Percentiles rank a stretch among this genome's conserved stretches.
Evolutionary conservation across 37 sponge, comb jelly and placozoan genomes (phyloP).

Genomic region (Crambe crambe): DNA sequence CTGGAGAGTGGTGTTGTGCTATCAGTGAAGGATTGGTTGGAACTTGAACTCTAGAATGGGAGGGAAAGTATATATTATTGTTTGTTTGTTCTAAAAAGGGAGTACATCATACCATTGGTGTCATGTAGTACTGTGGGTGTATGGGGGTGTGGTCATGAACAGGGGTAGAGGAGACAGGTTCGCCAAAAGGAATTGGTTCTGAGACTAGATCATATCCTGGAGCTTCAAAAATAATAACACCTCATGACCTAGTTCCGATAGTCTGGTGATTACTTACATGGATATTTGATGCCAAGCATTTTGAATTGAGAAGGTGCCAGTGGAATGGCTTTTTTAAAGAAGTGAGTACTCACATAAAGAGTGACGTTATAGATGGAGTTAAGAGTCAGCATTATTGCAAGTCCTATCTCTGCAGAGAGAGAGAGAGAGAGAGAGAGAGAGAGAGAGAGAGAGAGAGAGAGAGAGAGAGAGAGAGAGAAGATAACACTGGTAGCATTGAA

Average conservation of each 20-base stretch:
- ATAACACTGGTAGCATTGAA: no score
- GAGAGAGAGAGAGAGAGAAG: no score
- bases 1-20: slow-evolving; percentile 29
- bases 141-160: background rate
- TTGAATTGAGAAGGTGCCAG: slow-evolving; percentile 40
- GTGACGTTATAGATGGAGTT: slow-evolving; percentile 28
- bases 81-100: no score
- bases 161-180: slow-evolving; percentile 1
- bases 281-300: slow-evolving; percentile 2
- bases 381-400: slow-evolving; percentile 20
- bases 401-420: slow-evolving; percentile 34
- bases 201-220: slow-evolving; percentile 41
- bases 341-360: slow-evolving; percentile 5
- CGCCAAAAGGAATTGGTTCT: slow-evolving; percentile 5
- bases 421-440: no score
- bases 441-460: no score
- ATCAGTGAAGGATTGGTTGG: slow-evolving; percentile 17
- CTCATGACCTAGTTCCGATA: no score
- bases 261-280: background rate
- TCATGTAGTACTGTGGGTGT: slow-evolving; percentile 16
- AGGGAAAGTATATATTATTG: no score
- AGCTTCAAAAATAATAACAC: slow-evolving; percentile 4
- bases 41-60: background rate
- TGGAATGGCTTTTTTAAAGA: background rate
- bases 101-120: slow-evolving; percentile 23